Evolutionary conservation across 2,113 vertebrate genomes (phyloP), one percentile per base, ranked within the genome.

Genomic region (Argyrosomus japonicus): DNA sequence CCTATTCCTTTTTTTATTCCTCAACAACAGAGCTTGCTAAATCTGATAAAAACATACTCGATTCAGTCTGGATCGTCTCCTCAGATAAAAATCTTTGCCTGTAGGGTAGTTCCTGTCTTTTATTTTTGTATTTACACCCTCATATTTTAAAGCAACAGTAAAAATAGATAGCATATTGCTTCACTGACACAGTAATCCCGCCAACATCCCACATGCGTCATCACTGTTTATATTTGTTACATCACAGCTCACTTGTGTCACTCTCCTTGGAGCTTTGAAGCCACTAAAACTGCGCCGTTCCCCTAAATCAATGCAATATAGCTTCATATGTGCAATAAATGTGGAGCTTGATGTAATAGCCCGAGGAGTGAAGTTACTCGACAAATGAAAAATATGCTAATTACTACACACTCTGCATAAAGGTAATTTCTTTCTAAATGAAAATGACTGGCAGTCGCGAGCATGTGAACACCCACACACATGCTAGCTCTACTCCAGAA

Each of bases 361-460:
- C 82, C 29, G 67, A 77, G 76, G 81, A 76, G 40, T 64, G 57
- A 50, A 76, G 65, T 84, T 82, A 84, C 75, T 79, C 72, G 36
- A 27, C 78, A 90, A 90, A 92, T 80, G 81, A 86, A 87, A 89
- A 85, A 81, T 83, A 79, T 86, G 89, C 75, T 86, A 88, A 92
- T 87, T 88, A 56, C 32, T 14, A 72, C 60, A 48, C 58, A 74
- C 23, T 10, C 68, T 50, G 68, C 73, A 58, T 73, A 63, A 74
- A 81, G 56, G 13, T 57, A 73, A 82, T 92, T 88, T 68, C 6
- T 63, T 48, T 79, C 60, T 51, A 68, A 88, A 79, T 87, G 40
- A 90, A 86, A 83, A 73, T 48, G 61, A 83, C 50, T 63, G 7
- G 5, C 48, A 69, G 68, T 72, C 57, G 27, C 10, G 6, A 47